phyloP scores from a whole-genome alignment of 2,888 invertebrate species.

The Hylaea fasciaria region DNA sequence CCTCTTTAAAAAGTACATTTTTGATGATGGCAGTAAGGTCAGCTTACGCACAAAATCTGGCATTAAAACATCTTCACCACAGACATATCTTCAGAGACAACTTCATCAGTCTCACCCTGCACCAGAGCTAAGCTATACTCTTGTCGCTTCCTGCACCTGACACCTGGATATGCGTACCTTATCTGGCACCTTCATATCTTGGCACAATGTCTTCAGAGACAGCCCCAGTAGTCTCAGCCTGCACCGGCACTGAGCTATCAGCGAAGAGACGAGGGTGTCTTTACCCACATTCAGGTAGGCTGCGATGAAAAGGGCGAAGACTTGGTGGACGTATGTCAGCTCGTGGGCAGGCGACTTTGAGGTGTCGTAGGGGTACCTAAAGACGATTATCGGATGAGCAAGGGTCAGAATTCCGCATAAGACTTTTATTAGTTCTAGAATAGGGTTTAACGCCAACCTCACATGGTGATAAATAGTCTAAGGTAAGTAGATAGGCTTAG shows the following conservation, averaged over 20 bases:
- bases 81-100: too few species aligned
- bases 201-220: conserved; percentile 59
- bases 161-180: conserved; percentile 44
- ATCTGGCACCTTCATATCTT: conserved; percentile 44
- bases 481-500: too few species aligned
- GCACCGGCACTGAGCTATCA: conserved; percentile 78
- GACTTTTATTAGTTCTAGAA: too few species aligned
- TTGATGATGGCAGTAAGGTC: too few species aligned
- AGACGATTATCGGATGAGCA: neutral
- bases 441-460: too few species aligned
- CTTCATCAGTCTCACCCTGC: too few species aligned
- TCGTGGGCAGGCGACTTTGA: conserved; percentile 69
- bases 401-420: too few species aligned
- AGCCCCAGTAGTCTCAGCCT: conserved; percentile 74
- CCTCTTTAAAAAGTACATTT: too few species aligned
- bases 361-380: conserved; percentile 78
- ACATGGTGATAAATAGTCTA: too few species aligned
- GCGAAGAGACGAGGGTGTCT: conserved; percentile 73
- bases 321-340: conserved; percentile 77
- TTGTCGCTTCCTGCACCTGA: too few species aligned
- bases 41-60: too few species aligned
- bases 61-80: too few species aligned
- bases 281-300: conserved; percentile 80
- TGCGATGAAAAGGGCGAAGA: conserved; percentile 70
- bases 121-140: neutral